These are phyloP conservation scores for Meliscaeva auricollis DNA, from an alignment of 2,888 invertebrate species.

Conservation along the genomic window DNA sequence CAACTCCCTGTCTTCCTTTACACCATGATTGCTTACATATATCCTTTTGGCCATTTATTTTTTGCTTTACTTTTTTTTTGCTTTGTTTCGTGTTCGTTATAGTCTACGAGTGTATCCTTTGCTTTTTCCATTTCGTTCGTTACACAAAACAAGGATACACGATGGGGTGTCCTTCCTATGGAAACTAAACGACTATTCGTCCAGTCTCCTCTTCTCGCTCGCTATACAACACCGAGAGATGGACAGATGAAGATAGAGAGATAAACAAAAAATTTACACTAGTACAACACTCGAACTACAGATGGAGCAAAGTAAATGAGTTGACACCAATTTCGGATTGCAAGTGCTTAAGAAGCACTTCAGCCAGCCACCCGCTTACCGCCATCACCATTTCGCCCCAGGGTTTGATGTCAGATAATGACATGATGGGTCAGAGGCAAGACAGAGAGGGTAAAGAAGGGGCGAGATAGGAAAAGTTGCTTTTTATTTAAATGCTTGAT, in stretches of 20 bases:
- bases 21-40: no score
- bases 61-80: slow-evolving; percentile 27
- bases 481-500: slow-evolving; percentile 54
- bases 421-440: slow-evolving; percentile 9
- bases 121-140: slow-evolving; percentile 20
- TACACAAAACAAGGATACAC: slow-evolving; percentile 7
- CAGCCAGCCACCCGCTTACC: slow-evolving; percentile 28
- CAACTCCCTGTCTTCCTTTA: not conserved
- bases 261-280: slow-evolving; percentile 52
- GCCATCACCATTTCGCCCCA: not conserved
- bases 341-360: slow-evolving; percentile 67
- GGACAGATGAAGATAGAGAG: slow-evolving; percentile 55
- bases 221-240: slow-evolving; percentile 36
- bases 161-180: not conserved
- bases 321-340: slow-evolving; percentile 74
- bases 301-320: slow-evolving; percentile 70
- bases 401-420: slow-evolving; percentile 37
- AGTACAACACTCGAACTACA: slow-evolving; percentile 50
- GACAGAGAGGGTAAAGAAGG: not conserved
- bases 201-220: no score
- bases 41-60: slow-evolving; percentile 33
- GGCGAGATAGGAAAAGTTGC: slow-evolving; percentile 48
- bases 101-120: not conserved
- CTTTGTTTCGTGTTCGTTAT: slow-evolving; percentile 9
- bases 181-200: not conserved